Evolutionary conservation across 1,140 invertebrate species (phyloP), one percentile per base, ranked within the genome.

Genomic region (Pseudachorutes palmiensis): DNA sequence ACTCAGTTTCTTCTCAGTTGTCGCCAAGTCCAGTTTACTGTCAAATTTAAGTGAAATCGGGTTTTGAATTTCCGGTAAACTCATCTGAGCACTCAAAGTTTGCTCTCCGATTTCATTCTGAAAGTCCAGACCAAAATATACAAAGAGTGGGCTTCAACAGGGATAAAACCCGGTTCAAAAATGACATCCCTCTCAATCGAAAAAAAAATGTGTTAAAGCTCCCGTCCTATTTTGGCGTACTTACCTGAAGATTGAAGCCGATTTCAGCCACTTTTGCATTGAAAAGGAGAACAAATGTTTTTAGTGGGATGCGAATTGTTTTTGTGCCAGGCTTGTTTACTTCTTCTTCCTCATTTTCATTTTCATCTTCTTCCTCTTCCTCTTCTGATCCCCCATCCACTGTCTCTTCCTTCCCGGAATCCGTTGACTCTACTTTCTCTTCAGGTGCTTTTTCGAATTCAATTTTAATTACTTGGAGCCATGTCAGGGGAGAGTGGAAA

Each of bases 401-500:
- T 22, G 31, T 14, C n/a, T 16, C 51, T 26, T 55, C 51, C 24
- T 14, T 5, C 3, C 24, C 24, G 9, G 36, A 45, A 14, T 14
- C 51, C 3, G 51, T 9, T 14, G 51, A 19, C 5, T 26, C 5
- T 16, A 24, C 24, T 55, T 55, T 55, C 24, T 55, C 51, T 55
- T 55, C 24, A 19, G 12, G 16, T 22, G 3, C 26, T 32, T 28
- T n/a, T 31, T 69, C 66, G 30, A 65, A 71, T 48, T 74, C 72
- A 14, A 71, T 32, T 65, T 71, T 71, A 22, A 74, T n/a, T 45
- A 68, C 45, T 48, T 70, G 64, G 0, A 65, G 67, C 72, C 70
- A 71, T 2, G 41, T 28, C 12, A 71, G 2, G 0, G 72, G 72
- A 2, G 72, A 74, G 60, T 74, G 67, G 24, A 70, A 74, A 64